Evolutionary conservation across 2,888 invertebrate genomes (phyloP).

Genomic region (Portevinia maculata): DNA sequence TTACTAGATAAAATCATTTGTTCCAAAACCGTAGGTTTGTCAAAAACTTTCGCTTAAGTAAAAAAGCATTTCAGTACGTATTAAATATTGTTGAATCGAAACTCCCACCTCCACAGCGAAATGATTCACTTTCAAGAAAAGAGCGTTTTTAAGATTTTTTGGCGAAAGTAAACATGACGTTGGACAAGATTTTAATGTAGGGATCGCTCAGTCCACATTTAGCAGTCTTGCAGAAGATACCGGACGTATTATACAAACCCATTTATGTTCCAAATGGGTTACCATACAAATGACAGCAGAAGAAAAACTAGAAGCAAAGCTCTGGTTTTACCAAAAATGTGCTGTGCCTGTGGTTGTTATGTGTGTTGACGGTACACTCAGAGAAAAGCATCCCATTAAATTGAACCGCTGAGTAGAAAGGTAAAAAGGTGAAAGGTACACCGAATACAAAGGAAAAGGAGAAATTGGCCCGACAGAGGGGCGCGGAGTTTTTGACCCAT

Average conservation of each 20-base stretch:
- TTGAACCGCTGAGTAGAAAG: too few species aligned
- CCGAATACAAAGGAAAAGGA: too few species aligned
- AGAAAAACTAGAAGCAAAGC: neutral
- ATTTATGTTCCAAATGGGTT: neutral
- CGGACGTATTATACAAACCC: neutral
- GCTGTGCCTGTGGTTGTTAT: too few species aligned
- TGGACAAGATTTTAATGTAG: neutral
- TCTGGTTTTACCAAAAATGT: too few species aligned
- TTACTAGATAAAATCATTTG: neutral
- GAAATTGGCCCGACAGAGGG: too few species aligned
- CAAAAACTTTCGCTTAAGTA: neutral
- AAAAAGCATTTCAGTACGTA: neutral
- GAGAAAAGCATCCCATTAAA: too few species aligned
- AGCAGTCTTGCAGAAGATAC: neutral
- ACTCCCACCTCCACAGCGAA: too few species aligned
- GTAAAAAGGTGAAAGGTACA: too few species aligned
- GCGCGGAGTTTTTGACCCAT: too few species aligned
- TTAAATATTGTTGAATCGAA: too few species aligned
- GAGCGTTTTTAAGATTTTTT: neutral
- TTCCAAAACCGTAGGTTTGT: too few species aligned
- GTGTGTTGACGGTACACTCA: too few species aligned
- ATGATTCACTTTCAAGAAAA: neutral
- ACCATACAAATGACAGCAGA: neutral
- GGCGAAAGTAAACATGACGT: neutral
- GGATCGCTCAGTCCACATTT: neutral